Base-by-base conservation (phyloP, 2,888 invertebrate species). In the Melanargia galathea region DNA sequence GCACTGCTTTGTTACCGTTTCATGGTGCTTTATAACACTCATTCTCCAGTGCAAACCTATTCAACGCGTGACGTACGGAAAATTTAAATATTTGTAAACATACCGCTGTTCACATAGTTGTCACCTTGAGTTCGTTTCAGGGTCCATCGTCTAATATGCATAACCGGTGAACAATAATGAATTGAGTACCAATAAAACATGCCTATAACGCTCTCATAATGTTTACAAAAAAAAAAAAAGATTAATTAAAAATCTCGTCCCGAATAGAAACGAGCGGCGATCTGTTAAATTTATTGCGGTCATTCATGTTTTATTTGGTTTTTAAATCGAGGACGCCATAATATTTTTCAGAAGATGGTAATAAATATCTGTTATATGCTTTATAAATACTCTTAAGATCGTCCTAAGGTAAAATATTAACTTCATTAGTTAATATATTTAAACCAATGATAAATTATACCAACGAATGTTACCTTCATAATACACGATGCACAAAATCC, bases 1-100 rank as follows among this genome's bases (percentile, higher is more conserved):
- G 62, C 66, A 66, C 64, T 68, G 70, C 66, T 71, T 65, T 58
- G 64, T 66, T 63, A 62, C 62, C 48, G 49, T 65, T 71, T 67
- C 67, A 71, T 71, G 67, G 67, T 68, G 64, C 59, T 59, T 52
- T 62, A 66, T 60, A 65, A 60, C 26, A 59, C 48, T 63, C 55
- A 63, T 46, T 35, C 45, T 62, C 58, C 46, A 59, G 52, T 63
- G 35, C 48, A 60, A 56, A 64, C 43, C 60, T 62, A 65, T 66
- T 61, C 58, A 63, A 65, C 60, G 48, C 16, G 46, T 68, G 64
- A 65, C 64, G 61, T 68, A 57, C 63, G 58, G 24, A 45, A 60
- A 45, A 43, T 60, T 48, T 54, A 60, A 64, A 68, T 65, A 66
- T 66, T 64, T 62, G 62, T 60, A 20, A 54, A 52, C 33, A 48